Base-by-base conservation (phyloP, 2,888 invertebrate species). In the Platycnemis pennipes region DNA sequence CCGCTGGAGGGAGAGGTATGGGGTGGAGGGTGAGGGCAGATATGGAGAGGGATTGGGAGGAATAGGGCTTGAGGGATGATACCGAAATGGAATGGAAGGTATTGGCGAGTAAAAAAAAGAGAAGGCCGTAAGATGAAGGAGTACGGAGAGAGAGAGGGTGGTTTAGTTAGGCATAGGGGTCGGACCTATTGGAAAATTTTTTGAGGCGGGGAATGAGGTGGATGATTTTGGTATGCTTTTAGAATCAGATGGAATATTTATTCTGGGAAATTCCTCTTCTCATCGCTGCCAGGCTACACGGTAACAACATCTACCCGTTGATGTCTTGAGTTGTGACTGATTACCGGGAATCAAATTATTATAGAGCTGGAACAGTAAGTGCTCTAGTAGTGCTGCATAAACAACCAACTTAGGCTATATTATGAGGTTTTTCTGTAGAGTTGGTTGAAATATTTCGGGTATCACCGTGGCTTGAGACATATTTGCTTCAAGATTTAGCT, bases 41-140 rank as follows among this genome's bases (percentile, higher is more conserved):
- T 49, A 45, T 45, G 91, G 5, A n/a, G 44, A 7, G 44, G 8
- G 56, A 45, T 44, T 42, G 56, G 69, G 44, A 26, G n/a, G n/a
- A 44, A 63, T 69, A 91, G 42, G 63, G 63, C 91, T 42, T 44
- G 63, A 91, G 69, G 44, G 63, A 91, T 69, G 44, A 91, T 91
- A 69, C n/a, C 63, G 44, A n/a, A 69, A 44, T 42, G 89, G 53
- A 31, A 42, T 45, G 91, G 37, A 63, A 63, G 63, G 44, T 91
- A 63, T 91, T 91, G 56, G 91, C 13, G 69, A 45, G 69, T 8
- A 37, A 77, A 77, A 77, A 37, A 37, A 77, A 37, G n/a, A 16
- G 77, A 37, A 77, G 37, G 31, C 37, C 2, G 31, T 77, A 37
- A n/a, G 77, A 13, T 22, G 63, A 22, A 37, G n/a, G 69, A 69